Conservation (phyloP, 1,140 invertebrate genomes). For the Agraylea sexmaculata region DNA sequence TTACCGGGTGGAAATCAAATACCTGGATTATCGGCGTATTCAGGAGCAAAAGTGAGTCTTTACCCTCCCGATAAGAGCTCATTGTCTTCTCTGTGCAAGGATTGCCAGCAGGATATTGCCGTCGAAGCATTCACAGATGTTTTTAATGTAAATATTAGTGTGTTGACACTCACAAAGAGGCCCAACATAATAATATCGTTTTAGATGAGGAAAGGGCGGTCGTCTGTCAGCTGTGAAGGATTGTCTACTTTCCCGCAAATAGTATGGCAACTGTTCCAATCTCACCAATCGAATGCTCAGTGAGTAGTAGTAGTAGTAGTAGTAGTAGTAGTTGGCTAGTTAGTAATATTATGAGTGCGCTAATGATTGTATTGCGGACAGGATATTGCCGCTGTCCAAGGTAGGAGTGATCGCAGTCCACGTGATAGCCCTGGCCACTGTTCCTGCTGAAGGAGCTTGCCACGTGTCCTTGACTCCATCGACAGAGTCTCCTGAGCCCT, state of each 20-base stretch:
- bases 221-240: conserved; percentile 9
- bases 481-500: background rate
- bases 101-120: conserved; percentile 1
- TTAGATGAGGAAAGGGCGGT: background rate
- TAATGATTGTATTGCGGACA: conserved; percentile 8
- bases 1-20: conserved; percentile 8
- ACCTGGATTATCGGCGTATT: conserved; percentile 16
- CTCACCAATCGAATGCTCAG: conserved; percentile 18
- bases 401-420: conserved; percentile 11
- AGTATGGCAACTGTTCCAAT: conserved; percentile 17
- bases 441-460: conserved; percentile 17
- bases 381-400: conserved; percentile 10
- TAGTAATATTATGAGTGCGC: background rate
- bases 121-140: background rate
- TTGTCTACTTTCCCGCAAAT: conserved; percentile 2
- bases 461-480: conserved; percentile 3
- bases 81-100: conserved; percentile 2
- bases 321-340: no score
- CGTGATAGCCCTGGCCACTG: conserved; percentile 6
- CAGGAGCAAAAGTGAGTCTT: conserved; percentile 10
- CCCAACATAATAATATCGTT: background rate
- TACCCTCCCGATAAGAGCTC: conserved; percentile 1
- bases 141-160: background rate
- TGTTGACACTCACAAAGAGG: background rate
- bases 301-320: conserved; percentile 3